A percentile compares a stretch with the other conserved stretches of the same genome.
Evolutionary conservation across 2,888 invertebrate species (phyloP).

Genomic region (Nymphalis polychloros): DNA sequence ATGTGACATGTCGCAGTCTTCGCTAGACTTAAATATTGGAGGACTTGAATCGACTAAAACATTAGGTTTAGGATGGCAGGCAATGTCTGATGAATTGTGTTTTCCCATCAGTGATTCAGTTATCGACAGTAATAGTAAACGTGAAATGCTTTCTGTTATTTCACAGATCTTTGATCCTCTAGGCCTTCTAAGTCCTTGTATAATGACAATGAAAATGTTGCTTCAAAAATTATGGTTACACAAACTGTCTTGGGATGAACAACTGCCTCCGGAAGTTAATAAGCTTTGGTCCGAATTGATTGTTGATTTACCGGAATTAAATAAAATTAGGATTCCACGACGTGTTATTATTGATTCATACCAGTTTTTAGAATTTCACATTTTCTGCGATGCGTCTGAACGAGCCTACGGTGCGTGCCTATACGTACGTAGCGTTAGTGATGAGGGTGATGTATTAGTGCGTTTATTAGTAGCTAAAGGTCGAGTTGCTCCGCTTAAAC

Average conservation of each 20-base stretch:
- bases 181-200: too few species aligned
- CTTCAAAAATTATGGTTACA: too few species aligned
- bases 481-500: too few species aligned
- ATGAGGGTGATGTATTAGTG: neutral
- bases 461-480: too few species aligned
- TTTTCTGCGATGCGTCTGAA: slow-evolving; percentile 6
- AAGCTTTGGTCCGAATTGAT: too few species aligned
- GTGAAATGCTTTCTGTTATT: neutral
- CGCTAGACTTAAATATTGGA: neutral
- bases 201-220: too few species aligned
- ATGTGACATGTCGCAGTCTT: neutral
- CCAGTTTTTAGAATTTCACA: neutral
- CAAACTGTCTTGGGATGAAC: too few species aligned
- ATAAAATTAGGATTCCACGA: neutral
- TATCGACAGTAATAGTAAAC: slow-evolving; percentile 9
- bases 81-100: neutral
- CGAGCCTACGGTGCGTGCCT: slow-evolving; percentile 3
- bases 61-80: neutral
- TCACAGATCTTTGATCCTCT: too few species aligned
- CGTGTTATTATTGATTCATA: neutral
- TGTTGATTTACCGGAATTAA: neutral
- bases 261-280: too few species aligned
- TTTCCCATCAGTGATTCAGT: neutral
- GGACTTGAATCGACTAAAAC: neutral
- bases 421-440: slow-evolving; percentile 11